These are phyloP conservation scores for Campoplex capitator DNA, from an alignment of 2,888 invertebrate species.

Conservation along the genomic window DNA sequence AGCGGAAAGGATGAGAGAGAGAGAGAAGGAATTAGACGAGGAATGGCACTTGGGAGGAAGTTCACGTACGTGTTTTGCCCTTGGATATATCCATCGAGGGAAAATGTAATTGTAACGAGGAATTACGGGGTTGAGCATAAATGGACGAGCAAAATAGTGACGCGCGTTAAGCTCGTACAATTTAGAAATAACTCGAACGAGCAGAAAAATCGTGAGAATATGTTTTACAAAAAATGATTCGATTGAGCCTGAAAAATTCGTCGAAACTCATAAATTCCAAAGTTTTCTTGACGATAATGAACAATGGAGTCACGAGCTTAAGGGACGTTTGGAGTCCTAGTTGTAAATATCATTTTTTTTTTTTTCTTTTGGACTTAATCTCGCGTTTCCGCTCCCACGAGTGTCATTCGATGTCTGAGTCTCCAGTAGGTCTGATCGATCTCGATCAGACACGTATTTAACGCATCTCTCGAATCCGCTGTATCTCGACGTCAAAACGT, in stretches of 20 bases:
- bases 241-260: not conserved
- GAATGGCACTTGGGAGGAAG: constrained; percentile 23
- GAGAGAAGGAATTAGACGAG: not conserved
- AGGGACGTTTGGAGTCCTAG: not conserved
- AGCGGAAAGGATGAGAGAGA: not conserved
- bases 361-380: not conserved
- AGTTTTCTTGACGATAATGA: not conserved
- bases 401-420: not conserved
- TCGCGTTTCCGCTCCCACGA: not conserved
- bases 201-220: not conserved
- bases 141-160: constrained; percentile 25
- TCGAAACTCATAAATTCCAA: not conserved
- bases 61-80: constrained; percentile 41
- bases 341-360: not conserved
- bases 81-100: constrained; percentile 14
- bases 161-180: not conserved
- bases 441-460: constrained; percentile 24
- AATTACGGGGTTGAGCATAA: constrained; percentile 31
- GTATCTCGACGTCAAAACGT: constrained; percentile 18
- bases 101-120: constrained; percentile 30
- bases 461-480: constrained; percentile 20
- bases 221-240: not conserved
- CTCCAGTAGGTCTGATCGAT: constrained; percentile 14
- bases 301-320: not conserved
- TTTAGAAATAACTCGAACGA: not conserved